Evolutionary conservation across 2,888 invertebrate genomes (phyloP).

Genomic region (Yponomeuta sedellus): DNA sequence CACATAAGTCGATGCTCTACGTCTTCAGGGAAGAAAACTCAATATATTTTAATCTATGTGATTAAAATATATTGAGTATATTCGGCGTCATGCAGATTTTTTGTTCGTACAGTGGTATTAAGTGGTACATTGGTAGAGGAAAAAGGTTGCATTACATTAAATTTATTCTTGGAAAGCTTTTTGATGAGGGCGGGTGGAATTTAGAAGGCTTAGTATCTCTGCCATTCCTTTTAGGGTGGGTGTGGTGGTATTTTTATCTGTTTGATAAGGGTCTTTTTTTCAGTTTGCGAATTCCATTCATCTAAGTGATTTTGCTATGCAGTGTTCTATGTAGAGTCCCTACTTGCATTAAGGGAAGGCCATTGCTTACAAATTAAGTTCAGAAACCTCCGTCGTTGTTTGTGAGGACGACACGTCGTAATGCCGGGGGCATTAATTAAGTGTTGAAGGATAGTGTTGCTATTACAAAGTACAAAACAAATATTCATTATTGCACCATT

Average conservation of each 20-base stretch:
- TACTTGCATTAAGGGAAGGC: conserved; percentile 26
- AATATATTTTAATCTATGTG: too few relatives aligned
- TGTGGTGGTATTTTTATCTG: neutral
- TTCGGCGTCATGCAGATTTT: neutral
- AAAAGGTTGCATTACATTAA: neutral
- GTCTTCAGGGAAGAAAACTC: conserved; percentile 18
- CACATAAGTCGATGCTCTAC: conserved; percentile 24
- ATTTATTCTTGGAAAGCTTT: neutral
- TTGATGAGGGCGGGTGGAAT: neutral
- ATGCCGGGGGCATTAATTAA: conserved; percentile 5
- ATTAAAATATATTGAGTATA: too few relatives aligned
- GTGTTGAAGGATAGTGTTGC: neutral
- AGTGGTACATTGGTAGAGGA: neutral
- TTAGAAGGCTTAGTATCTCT: neutral
- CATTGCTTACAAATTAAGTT: conserved; percentile 25
- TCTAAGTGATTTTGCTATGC: conserved; percentile 25
- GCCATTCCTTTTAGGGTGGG: neutral
- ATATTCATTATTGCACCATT: too few relatives aligned
- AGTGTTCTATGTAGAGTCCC: conserved; percentile 4
- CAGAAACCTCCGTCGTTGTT: conserved; percentile 19
- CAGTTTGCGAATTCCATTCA: conserved; percentile 24
- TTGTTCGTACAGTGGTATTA: neutral
- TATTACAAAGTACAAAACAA: conserved; percentile 16
- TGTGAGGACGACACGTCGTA: conserved; percentile 2
- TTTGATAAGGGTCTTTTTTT: neutral